phyloP scores from a whole-genome alignment of 2,113 vertebrate species.

The Perccottus glenii region DNA sequence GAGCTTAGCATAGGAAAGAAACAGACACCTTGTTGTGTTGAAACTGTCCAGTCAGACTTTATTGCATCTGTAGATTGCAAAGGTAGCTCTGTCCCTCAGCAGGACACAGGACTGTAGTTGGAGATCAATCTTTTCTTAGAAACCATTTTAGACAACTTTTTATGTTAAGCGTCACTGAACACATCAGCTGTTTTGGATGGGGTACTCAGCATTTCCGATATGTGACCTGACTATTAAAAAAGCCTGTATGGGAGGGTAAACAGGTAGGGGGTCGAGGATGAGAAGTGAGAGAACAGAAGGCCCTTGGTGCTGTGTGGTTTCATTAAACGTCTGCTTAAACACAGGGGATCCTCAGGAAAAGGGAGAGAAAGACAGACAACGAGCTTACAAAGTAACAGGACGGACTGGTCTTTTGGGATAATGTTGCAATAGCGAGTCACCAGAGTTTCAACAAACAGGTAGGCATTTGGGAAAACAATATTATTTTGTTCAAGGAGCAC shows the following conservation, averaged over 20 bases:
- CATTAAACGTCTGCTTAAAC: conserved; percentile 63
- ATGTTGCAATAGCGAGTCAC: conserved; percentile 14
- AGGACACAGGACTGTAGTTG: too few relatives aligned
- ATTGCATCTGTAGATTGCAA: too few relatives aligned
- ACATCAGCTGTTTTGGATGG: too few relatives aligned
- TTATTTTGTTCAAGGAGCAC: too few relatives aligned
- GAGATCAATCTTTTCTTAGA: too few relatives aligned
- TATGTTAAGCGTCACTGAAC: too few relatives aligned
- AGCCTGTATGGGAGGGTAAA: conserved; percentile 9
- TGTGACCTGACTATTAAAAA: background rate
- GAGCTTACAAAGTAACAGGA: conserved; percentile 16
- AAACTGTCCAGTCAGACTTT: too few relatives aligned
- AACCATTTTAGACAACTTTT: too few relatives aligned
- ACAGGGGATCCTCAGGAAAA: conserved; percentile 49
- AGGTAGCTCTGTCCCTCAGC: too few relatives aligned
- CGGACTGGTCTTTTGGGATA: conserved; percentile 26
- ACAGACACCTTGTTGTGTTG: too few relatives aligned
- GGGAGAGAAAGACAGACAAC: conserved; percentile 22
- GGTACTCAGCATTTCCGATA: background rate
- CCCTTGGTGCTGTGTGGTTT: conserved; percentile 34
- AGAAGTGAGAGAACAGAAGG: conserved; percentile 46
- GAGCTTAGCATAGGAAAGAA: too few relatives aligned
- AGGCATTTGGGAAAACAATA: background rate
- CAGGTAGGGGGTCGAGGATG: conserved; percentile 25
- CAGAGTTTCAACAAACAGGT: conserved; percentile 30